Evolutionary conservation across 2,888 invertebrate species (phyloP), one percentile per base, ranked within the genome.

Genomic region (Diachrysia chrysitis): DNA sequence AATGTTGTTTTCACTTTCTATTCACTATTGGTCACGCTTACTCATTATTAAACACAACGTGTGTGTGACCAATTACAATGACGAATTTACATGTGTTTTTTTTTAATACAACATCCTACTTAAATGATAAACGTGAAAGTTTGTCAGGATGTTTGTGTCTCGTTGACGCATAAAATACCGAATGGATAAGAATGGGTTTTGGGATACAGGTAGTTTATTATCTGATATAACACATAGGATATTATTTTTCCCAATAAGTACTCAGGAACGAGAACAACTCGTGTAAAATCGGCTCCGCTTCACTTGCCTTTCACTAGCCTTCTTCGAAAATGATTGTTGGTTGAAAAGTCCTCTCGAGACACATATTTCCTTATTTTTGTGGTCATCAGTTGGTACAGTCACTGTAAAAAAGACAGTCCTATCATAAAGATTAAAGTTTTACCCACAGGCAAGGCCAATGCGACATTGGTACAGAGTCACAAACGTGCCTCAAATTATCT

Each of bases 401-500:
- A 29, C 29, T 29, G 5, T 7, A 9, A 32, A 32, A 1, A 32
- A 10, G 7, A 32, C 10, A 32, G 7, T 32, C 10, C 10, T 32
- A 42, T 42, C 6, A 42, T n/a, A 16, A n/a, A 16, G 2, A n/a
- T n/a, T 35, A 35, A n/a, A 4, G 6, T 42, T 58, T 19, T 10
- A 25, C 32, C 16, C 54, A 58, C 4, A 23, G 29, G 6, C 58
- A 69, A 61, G 65, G 48, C 61, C 29, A 51, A 54, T 63, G 46
- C 7, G 21, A 21, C 19, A 19, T 17, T 17, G 12, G 12, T 21
- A 54, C n/a, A n/a, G n/a, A n/a, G n/a, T n/a, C n/a, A 17, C 32
- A 16, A n/a, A 29, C 37, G 10, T 71, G 60, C 51, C 54, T 58
- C 65, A 56, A 66, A 73, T 76, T 46, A 54, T 66, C 46, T 46